Percentiles rank a stretch among this genome's conserved stretches.
These are phyloP conservation scores for Silurus lanzhouensis DNA, from an alignment of 2,797 vertebrate species.

Conservation along the genomic window DNA sequence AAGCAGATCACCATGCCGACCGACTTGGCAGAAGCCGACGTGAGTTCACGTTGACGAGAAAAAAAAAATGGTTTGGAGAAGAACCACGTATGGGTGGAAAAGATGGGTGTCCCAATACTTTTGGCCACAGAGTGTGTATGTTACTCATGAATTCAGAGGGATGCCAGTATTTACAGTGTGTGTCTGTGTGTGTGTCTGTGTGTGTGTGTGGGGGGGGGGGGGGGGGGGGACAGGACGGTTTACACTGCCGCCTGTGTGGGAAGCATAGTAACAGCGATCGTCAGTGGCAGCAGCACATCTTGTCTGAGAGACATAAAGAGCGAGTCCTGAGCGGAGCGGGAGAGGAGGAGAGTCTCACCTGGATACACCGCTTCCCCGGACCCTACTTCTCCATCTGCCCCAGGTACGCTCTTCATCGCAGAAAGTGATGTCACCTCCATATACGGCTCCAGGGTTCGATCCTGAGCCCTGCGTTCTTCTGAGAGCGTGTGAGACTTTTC, in stretches of 20 bases:
- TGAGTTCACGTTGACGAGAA: constrained; percentile 50
- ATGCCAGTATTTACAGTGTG: not conserved
- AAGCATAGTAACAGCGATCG: constrained; percentile 95
- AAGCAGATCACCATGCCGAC: constrained; percentile 94
- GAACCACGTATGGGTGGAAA: too few species aligned
- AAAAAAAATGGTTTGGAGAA: too few species aligned
- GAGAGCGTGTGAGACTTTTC: too few species aligned
- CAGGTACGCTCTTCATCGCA: constrained; percentile 71
- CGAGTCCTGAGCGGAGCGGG: constrained; percentile 87
- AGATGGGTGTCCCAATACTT: too few species aligned
- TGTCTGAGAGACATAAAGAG: constrained; percentile 93
- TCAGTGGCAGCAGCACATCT: constrained; percentile 97
- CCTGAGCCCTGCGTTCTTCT: not conserved
- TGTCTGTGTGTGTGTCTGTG: constrained; percentile 7
- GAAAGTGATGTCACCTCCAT: not conserved
- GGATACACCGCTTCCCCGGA: constrained; percentile 92
- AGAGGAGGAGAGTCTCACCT: constrained; percentile 83
- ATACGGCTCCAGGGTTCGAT: not conserved
- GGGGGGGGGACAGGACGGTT: constrained; percentile 77
- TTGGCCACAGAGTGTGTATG: not conserved
- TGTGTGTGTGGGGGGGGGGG: too few species aligned
- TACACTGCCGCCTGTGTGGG: constrained; percentile 92
- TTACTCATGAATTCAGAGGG: too few species aligned
- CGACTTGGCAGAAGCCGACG: constrained; percentile 88
- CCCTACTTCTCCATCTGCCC: constrained; percentile 83